Evolutionary conservation across 1,140 invertebrate species (phyloP).

Genomic region (Drosophila repletoides): DNA sequence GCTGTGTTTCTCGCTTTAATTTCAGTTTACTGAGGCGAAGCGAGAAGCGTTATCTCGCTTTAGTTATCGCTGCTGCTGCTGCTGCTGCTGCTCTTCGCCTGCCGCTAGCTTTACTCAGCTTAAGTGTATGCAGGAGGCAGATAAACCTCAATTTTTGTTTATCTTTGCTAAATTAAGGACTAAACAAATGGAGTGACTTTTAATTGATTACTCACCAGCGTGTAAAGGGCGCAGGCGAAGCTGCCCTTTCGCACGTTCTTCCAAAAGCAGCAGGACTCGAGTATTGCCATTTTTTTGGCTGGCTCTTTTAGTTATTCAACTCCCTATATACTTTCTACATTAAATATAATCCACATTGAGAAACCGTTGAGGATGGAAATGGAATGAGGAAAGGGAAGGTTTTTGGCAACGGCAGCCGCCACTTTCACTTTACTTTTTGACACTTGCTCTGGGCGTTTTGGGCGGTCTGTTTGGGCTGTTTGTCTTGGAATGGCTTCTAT

Average conservation of each 20-base stretch:
- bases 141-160: constrained; percentile 12
- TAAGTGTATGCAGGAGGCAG: not conserved
- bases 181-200: constrained; percentile 20
- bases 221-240: constrained; percentile 89
- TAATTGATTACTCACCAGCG: constrained; percentile 85
- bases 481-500: not conserved
- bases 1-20: not conserved
- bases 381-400: not conserved
- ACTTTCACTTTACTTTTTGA: constrained; percentile 65
- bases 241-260: constrained; percentile 89
- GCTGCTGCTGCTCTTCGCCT: not conserved
- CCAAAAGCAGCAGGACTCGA: constrained; percentile 92
- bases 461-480: constrained; percentile 27
- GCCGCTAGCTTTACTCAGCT: not conserved
- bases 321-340: constrained; percentile 27
- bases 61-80: too few relatives aligned
- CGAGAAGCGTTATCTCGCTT: too few relatives aligned
- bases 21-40: too few relatives aligned
- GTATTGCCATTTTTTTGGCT: constrained; percentile 86
- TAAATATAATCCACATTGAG: constrained; percentile 34
- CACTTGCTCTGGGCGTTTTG: constrained; percentile 45
- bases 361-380: constrained; percentile 6
- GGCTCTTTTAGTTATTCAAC: not conserved
- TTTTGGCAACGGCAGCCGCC: constrained; percentile 56
- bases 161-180: not conserved